Base-by-base conservation (phyloP, 2,888 invertebrate genomes). In the Melanostoma mellinum region DNA sequence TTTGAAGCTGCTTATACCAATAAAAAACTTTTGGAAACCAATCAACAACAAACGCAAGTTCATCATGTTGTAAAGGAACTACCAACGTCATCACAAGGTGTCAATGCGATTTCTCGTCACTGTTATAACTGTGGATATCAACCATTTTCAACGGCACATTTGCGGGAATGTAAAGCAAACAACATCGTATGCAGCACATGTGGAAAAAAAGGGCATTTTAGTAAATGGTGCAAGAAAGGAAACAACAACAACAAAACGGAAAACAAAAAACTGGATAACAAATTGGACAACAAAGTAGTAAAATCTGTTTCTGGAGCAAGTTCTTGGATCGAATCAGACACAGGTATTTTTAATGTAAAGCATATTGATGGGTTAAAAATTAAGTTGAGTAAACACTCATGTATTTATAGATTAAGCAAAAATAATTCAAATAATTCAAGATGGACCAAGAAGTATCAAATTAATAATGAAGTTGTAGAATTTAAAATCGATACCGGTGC, bases 121-220 rank as follows among this genome's bases (percentile, higher is more conserved):
- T 20, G 20, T 67, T 78, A 71, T 53, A 78, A 63, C 74, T 44
- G 80, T 75, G 58, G 79, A 30, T 68, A 68, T 73, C 5, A 56
- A 46, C 46, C n/a, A 46, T 46, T 46, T 46, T 4, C 20, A 20
- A 46, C 20, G 2, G 50, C 53, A 42, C 80, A 85, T 63, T 35
- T 46, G 32, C 46, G 46, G 8, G 48, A 72, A 35, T 85, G 85
- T 53, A 65, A 61, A 68, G 86, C 86, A 60, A 86, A 84, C 38
- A 68, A 80, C 32, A 50, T 76, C 33, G 44, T 30, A 10, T 78
- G 78, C 35, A 58, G 36, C 20, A 48, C 40, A 10, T 76, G n/a
- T n/a, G n/a, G n/a, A n/a, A n/a, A n/a, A n/a, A n/a, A n/a, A n/a
- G n/a, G n/a, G n/a, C n/a, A n/a, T n/a, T n/a, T n/a, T n/a, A n/a